Base-by-base conservation (phyloP, 2,888 invertebrate genomes). In the Laothoe populi region DNA sequence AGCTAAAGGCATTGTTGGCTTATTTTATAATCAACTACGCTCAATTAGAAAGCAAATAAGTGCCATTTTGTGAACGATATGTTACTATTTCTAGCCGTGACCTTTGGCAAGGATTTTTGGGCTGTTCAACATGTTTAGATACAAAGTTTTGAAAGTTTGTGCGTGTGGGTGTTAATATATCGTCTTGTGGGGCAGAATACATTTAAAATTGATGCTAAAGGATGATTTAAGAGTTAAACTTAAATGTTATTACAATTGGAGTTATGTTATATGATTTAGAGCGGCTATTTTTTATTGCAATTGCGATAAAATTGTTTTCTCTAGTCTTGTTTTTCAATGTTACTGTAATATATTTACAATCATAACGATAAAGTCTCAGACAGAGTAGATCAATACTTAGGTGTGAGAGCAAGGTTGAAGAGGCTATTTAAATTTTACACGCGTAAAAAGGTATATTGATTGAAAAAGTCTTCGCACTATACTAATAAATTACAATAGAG, bases 11-110 rank as follows among this genome's bases (percentile, higher is more conserved):
- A 70, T 64, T 78, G 78, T 79, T 73, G 73, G 72, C 77, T 77
- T 78, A 74, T 86, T 84, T 83, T 82, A 82, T 79, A 83, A 81
- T 81, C 77, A 82, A 81, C 82, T 77, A 75, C 69, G 78, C 82
- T 82, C 82, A 83, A 81, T 84, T 86, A 82, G 71, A 76, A 71
- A 63, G 74, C 70, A 77, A 82, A 81, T 73, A 78, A 62, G 64
- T 65, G 68, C 63, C 67, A 67, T 72, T 79, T 74, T 70, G 42
- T 3, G 38, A 49, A 42, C 42, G 69, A 71, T 71, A 69, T 76
- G 71, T 68, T 71, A 72, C 69, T 73, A 68, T 72, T 71, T 73
- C 49, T 66, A 68, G 63, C 72, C 72, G 71, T 26, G 49, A 31
- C 10, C 16, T 49, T n/a, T 48, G n/a, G 4, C 26, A 49, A 31